phyloP scores from a whole-genome alignment of 2,888 invertebrate genomes.

The Zaprionus obscuricornis region DNA sequence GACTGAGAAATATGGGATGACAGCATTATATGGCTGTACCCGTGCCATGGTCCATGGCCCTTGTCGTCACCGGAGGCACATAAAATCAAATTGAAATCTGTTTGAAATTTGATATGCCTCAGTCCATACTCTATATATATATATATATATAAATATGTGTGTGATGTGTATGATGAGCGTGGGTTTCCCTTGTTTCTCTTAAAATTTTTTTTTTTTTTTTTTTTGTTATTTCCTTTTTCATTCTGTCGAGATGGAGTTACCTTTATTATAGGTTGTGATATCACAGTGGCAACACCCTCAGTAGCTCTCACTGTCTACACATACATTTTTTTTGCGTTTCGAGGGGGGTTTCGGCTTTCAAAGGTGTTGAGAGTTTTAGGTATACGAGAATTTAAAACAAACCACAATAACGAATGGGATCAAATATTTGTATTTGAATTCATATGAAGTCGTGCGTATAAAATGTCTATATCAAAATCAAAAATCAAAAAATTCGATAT shows the following conservation, averaged over 20 bases:
- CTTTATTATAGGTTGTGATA: constrained; percentile 26
- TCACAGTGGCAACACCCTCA: constrained; percentile 18
- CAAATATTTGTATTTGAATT: constrained; percentile 12
- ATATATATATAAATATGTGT: too few species aligned
- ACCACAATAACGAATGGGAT: constrained; percentile 4
- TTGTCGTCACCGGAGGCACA: constrained; percentile 56
- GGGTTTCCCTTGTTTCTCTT: constrained; percentile 4
- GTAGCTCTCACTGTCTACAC: not conserved
- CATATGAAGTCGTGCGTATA: too few species aligned
- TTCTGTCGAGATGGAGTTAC: constrained; percentile 14
- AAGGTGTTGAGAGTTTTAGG: constrained; percentile 13
- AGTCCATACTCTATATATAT: constrained; percentile 13
- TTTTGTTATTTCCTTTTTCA: not conserved
- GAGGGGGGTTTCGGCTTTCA: not conserved
- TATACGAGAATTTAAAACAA: not conserved
- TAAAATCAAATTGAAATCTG: constrained; percentile 81
- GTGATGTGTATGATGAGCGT: constrained; percentile 32
- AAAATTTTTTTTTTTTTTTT: not conserved
- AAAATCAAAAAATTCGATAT: too few species aligned
- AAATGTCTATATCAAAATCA: too few species aligned
- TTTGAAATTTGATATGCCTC: constrained; percentile 79
- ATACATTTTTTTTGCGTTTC: too few species aligned
- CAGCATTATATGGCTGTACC: constrained; percentile 43
- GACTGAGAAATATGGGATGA: constrained; percentile 49
- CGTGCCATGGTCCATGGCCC: constrained; percentile 17